A percentile compares a stretch with the other conserved stretches of the same genome.
These are phyloP conservation scores for Barypeithes pellucidus DNA, from an alignment of 2,888 invertebrate species.

Conservation along the genomic window DNA sequence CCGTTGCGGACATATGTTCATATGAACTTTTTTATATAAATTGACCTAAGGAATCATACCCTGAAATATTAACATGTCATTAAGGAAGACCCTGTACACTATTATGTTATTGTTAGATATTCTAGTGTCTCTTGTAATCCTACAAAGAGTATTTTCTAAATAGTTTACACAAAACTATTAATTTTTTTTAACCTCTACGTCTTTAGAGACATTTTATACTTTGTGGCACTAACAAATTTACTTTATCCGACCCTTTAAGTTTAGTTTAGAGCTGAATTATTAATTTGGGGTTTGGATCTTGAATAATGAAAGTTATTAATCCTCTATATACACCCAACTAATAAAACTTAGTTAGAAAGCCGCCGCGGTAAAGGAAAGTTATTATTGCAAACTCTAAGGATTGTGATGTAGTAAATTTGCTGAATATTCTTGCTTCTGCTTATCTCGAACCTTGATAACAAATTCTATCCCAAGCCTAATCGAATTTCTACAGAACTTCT, in stretches of 20 bases:
- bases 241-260: slow-evolving; percentile 10
- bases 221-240: neutral
- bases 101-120: too few relatives aligned
- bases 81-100: too few relatives aligned
- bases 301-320: slow-evolving; percentile 19
- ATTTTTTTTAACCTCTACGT: neutral
- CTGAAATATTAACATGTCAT: too few relatives aligned
- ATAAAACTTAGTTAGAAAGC: slow-evolving; percentile 12
- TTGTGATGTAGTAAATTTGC: neutral
- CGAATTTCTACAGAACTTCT: too few relatives aligned
- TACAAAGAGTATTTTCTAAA: too few relatives aligned
- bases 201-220: neutral
- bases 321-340: neutral
- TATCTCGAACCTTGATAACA: neutral
- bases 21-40: too few relatives aligned
- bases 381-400: slow-evolving; percentile 1
- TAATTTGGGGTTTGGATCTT: slow-evolving; percentile 13
- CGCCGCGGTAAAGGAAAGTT: slow-evolving; percentile 5
- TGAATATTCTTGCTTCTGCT: neutral
- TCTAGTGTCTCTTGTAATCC: too few relatives aligned
- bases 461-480: too few relatives aligned
- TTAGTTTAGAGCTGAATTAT: slow-evolving; percentile 8
- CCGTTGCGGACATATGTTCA: too few relatives aligned
- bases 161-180: too few relatives aligned
- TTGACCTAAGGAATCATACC: too few relatives aligned